A percentile compares a stretch with the other conserved stretches of the same genome.
These are phyloP conservation scores for Steinernema hermaphroditum DNA, from an alignment of 2,888 invertebrate species.

Conservation along the genomic window DNA sequence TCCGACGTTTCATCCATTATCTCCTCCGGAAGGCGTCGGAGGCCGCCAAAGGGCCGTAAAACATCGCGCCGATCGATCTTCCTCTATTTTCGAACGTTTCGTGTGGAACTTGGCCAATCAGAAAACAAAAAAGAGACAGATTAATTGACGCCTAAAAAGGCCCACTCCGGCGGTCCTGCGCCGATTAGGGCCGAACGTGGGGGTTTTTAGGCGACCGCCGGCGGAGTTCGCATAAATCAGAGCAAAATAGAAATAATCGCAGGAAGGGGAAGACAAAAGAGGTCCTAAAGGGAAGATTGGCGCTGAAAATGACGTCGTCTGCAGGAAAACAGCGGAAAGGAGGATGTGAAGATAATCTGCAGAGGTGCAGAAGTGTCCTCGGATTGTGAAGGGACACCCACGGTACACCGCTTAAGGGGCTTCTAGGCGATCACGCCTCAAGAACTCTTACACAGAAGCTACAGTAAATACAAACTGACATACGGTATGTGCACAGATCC, in stretches of 20 bases:
- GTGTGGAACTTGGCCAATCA: background rate
- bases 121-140: background rate
- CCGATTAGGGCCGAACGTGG: background rate
- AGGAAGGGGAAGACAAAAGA: background rate
- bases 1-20: background rate
- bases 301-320: background rate
- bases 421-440: too few species aligned
- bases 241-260: background rate
- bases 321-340: too few species aligned
- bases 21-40: background rate
- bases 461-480: too few species aligned
- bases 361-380: too few species aligned
- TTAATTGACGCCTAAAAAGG: background rate
- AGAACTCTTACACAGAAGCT: too few species aligned
- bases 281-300: background rate
- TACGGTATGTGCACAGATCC: too few species aligned
- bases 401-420: too few species aligned
- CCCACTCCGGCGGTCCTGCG: background rate
- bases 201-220: background rate
- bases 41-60: too few species aligned
- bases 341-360: too few species aligned
- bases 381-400: too few species aligned
- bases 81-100: background rate
- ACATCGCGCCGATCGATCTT: too few species aligned
- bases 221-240: background rate